Conservation (phyloP, 2,797 vertebrate genomes). For the Liparis tanakae region DNA sequence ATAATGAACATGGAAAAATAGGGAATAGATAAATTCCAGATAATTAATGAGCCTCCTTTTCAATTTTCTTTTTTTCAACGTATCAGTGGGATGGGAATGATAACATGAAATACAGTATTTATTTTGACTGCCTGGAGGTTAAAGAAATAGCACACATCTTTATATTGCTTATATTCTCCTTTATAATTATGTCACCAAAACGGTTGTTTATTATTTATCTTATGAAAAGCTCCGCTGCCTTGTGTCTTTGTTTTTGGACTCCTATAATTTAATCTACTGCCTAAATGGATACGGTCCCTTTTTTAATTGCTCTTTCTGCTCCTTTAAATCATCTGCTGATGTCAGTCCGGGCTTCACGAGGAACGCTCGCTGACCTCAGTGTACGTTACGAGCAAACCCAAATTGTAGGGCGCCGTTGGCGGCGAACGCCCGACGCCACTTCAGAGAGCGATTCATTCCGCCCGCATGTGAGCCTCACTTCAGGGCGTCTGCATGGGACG, state of each 20-base stretch:
- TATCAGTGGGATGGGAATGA: background rate
- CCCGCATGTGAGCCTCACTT: constrained; percentile 61
- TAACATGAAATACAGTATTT: background rate
- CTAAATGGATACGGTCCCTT: background rate
- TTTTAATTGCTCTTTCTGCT: constrained; percentile 11
- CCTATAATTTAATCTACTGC: background rate
- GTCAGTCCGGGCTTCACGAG: constrained; percentile 4
- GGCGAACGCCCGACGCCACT: constrained; percentile 31
- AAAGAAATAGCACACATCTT: background rate
- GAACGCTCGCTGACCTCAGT: constrained; percentile 49
- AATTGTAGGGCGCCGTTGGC: constrained; percentile 46
- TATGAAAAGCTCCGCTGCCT: background rate
- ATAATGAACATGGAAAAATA: background rate
- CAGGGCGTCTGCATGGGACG: constrained; percentile 39
- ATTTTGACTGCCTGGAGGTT: background rate
- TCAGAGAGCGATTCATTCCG: constrained; percentile 41
- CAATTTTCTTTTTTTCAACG: background rate
- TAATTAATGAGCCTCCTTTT: background rate
- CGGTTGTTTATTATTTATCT: constrained; percentile 6
- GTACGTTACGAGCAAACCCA: constrained; percentile 45
- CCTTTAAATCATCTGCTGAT: constrained; percentile 10
- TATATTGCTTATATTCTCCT: background rate
- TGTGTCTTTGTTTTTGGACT: background rate
- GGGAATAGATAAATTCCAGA: background rate
- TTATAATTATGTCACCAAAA: background rate